Base-by-base conservation (phyloP, 2,797 vertebrate genomes). In the Apogon hyalosoma region DNA sequence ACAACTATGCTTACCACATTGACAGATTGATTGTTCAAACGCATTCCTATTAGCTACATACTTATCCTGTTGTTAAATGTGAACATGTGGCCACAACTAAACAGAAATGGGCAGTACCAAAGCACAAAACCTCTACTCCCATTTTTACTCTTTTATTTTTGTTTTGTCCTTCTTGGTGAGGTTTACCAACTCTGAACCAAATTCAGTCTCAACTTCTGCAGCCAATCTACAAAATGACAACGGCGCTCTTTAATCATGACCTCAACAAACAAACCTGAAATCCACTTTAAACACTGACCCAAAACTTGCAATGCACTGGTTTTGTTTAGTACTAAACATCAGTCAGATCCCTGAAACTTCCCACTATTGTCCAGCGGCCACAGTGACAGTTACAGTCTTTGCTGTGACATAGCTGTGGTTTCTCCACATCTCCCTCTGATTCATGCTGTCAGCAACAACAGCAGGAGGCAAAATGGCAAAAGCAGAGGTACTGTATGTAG, bases 401-500 rank as follows among this genome's bases (percentile, higher is more conserved):
- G 11, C 36, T 46, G 56, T 59, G 58, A 69, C 74, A 77, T 81
- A 57, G 52, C 33, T 87, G 75, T 55, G 83, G 83, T 85, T 79
- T 59, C 63, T 38, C 63, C 41, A 53, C 62, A 75, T 38, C 67
- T 61, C 38, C 14, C 51, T 59, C 63, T 65, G 52, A 65, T 63
- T 71, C 52, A 13, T 24, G 21, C 69, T 61, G 67, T 81, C 66
- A 69, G 55, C 58, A 58, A 42, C 51, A 75, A 50, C 57, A 70
- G 59, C 4, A 42, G 47, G 48, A 78, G 63, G 45, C 63, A 61
- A 53, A 33, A 24, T 36, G 43, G 28, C 52, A 73, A 63, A 56
- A 39, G 61, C 69, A 70, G 47, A 55, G n/a, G 31, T 31, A 47
- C 15, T 21, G n/a, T 36, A 10, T 49, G 28, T 60, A 18, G 57